Conservation (phyloP, 2,113 vertebrate species). For the Leucopternis melanops region DNA sequence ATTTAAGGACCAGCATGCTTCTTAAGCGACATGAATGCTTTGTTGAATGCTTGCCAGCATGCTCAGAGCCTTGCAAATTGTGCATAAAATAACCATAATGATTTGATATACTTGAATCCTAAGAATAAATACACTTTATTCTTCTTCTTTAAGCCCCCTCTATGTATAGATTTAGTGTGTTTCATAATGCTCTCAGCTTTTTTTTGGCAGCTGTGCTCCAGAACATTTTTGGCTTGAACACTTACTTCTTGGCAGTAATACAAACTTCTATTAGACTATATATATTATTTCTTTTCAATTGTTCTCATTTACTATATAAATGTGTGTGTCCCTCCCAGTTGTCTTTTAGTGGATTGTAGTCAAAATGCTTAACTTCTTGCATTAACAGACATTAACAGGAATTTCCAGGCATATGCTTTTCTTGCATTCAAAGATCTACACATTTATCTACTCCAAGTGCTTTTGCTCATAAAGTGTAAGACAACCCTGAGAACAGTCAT, state of each 20-base stretch:
- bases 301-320: constrained; percentile 6
- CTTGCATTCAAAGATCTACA: not conserved
- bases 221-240: constrained; percentile 15
- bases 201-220: not conserved
- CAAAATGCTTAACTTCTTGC: not conserved
- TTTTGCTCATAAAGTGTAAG: not conserved
- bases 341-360: not conserved
- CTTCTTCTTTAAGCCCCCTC: not conserved
- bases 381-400: not conserved
- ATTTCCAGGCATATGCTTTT: not conserved
- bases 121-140: not conserved
- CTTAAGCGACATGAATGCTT: not conserved
- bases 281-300: constrained; percentile 8
- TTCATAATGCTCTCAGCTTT: constrained; percentile 21
- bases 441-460: not conserved
- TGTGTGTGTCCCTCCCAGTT: not conserved
- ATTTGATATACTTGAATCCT: not conserved
- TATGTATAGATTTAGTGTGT: constrained; percentile 20
- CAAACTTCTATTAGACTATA: constrained; percentile 14
- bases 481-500: not conserved
- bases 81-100: not conserved
- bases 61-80: not conserved
- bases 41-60: not conserved
- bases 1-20: not conserved
- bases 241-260: constrained; percentile 4